Percentiles rank a stretch among this genome's conserved stretches.
Conservation (phyloP, 1,140 invertebrate genomes). For the Zaprionus vittiger region DNA sequence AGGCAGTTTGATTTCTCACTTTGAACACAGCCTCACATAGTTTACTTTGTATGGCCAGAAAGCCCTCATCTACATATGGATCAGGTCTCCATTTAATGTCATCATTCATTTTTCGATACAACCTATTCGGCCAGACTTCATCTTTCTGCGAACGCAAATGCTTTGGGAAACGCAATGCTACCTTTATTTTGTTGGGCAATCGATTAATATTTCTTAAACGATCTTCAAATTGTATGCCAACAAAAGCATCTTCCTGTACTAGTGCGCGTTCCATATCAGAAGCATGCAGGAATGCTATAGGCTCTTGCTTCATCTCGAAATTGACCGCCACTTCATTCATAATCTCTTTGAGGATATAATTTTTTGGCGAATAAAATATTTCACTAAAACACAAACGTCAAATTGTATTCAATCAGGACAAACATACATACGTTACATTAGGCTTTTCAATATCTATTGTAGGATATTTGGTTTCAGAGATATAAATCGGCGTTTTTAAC, state of each 20-base stretch:
- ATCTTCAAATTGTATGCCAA: constrained; percentile 57
- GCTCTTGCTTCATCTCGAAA: not conserved
- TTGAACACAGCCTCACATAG: constrained; percentile 35
- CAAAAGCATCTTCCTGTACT: not conserved
- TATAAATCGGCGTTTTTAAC: not conserved
- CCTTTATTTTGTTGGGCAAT: constrained; percentile 16
- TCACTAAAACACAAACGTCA: not conserved
- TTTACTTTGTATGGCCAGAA: constrained; percentile 31
- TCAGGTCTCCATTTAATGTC: not conserved
- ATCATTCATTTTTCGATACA: not conserved
- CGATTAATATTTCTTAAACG: not conserved
- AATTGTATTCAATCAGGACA: not conserved
- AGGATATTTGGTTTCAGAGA: not conserved
- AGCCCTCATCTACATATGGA: constrained; percentile 34
- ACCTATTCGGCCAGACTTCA: constrained; percentile 3
- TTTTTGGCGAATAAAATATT: constrained; percentile 53
- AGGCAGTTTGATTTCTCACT: not conserved
- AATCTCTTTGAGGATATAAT: constrained; percentile 15
- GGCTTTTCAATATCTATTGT: not conserved
- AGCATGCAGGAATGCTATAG: not conserved
- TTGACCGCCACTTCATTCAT: constrained; percentile 4
- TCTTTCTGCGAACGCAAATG: constrained; percentile 4
- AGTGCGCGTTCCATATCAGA: not conserved
- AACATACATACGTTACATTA: constrained; percentile 53
- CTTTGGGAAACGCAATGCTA: constrained; percentile 44